A percentile compares a stretch with the other conserved stretches of the same genome.
phyloP scores from a whole-genome alignment of 2,113 vertebrate genomes.

The Ceyx margarethae region DNA sequence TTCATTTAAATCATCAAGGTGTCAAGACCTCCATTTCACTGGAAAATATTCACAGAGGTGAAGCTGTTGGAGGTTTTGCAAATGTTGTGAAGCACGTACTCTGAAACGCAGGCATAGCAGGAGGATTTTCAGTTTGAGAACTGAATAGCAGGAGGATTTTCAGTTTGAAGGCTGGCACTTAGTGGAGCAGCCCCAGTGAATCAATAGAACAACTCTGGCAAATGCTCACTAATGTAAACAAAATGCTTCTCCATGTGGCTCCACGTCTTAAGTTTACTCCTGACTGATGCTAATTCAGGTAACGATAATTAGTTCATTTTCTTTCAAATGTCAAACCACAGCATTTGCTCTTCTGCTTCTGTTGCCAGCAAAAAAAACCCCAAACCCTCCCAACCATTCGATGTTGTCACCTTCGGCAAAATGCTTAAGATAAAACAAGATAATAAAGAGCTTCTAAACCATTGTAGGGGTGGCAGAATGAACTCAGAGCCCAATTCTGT shows the following conservation, averaged over 20 bases:
- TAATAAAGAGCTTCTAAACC: neutral
- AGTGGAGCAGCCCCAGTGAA: neutral
- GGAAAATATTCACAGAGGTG: neutral
- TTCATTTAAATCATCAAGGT: neutral
- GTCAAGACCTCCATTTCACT: neutral
- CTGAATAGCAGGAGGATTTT: conserved; percentile 34
- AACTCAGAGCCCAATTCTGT: neutral
- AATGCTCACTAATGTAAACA: neutral
- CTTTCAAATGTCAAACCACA: conserved; percentile 70
- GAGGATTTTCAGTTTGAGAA: conserved; percentile 33
- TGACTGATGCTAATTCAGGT: conserved; percentile 53
- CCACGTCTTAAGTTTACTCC: conserved; percentile 47
- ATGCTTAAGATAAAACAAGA: neutral
- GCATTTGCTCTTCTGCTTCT: conserved; percentile 62
- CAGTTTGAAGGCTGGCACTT: neutral
- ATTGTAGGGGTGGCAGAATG: neutral
- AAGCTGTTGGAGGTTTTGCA: neutral
- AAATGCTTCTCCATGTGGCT: neutral
- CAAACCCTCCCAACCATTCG: neutral
- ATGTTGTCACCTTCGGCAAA: neutral
- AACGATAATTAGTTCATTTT: conserved; percentile 57
- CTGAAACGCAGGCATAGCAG: neutral
- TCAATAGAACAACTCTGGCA: conserved; percentile 24
- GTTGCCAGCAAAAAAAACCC: neutral
- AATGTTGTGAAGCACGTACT: neutral